Evolutionary conservation across 2,113 vertebrate genomes (phyloP).

Genomic region (Microcebus tavaratra): DNA sequence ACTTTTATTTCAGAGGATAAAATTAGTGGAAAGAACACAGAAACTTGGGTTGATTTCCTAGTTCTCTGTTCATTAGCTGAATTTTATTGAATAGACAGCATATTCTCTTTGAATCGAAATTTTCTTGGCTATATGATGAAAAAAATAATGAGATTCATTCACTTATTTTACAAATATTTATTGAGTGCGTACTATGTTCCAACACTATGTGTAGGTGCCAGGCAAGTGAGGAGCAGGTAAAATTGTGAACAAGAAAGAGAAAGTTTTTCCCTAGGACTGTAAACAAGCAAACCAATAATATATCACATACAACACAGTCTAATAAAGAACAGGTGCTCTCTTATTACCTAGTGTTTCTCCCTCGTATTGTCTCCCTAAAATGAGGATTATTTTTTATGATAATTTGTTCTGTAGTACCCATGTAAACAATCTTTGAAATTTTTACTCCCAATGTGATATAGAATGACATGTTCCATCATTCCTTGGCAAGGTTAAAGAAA

Average conservation of each 20-base stretch:
- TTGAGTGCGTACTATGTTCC: not conserved
- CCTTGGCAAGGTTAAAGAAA: not conserved
- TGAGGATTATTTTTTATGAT: not conserved
- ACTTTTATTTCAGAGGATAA: slow-evolving; percentile 40
- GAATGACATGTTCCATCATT: not conserved
- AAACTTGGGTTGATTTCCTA: slow-evolving; percentile 6
- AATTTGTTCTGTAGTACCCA: not conserved
- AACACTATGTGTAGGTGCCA: not conserved
- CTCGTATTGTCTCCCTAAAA: not conserved
- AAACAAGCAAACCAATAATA: not conserved
- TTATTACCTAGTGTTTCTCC: not conserved
- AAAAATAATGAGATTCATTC: slow-evolving; percentile 14
- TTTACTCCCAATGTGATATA: not conserved
- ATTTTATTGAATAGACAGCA: not conserved
- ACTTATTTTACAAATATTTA: slow-evolving; percentile 39
- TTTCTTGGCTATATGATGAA: slow-evolving; percentile 32
- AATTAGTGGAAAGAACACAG: slow-evolving; percentile 15
- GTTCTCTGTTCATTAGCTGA: not conserved
- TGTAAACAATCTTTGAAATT: not conserved
- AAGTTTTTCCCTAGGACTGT: not conserved
- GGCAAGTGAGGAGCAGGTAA: not conserved
- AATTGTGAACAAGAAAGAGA: not conserved
- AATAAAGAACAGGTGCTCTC: not conserved
- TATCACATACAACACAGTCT: not conserved
- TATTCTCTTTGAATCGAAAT: not conserved